phyloP scores from a whole-genome alignment of 2,888 invertebrate species.

The Eucera pruinosa region DNA sequence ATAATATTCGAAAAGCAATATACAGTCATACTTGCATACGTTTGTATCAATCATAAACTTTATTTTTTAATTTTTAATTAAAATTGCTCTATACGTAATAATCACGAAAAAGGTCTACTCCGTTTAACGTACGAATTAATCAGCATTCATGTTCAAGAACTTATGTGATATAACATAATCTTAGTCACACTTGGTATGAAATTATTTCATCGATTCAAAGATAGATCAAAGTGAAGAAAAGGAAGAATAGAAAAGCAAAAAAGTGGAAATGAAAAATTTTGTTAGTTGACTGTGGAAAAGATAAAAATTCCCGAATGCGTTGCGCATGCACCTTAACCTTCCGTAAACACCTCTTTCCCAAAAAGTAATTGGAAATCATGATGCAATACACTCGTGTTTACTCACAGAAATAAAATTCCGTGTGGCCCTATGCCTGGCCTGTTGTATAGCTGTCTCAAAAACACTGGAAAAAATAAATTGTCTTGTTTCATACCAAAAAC shows the following conservation, averaged over 20 bases:
- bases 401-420: slow-evolving; percentile 82
- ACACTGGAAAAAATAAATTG: slow-evolving; percentile 76
- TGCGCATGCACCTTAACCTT: slow-evolving; percentile 70
- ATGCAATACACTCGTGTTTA: slow-evolving; percentile 63
- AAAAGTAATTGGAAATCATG: slow-evolving; percentile 18
- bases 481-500: slow-evolving; percentile 39
- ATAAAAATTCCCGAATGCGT: slow-evolving; percentile 5
- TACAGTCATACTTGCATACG: not conserved
- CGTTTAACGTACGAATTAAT: not conserved
- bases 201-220: not conserved
- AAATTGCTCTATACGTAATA: not conserved
- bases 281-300: slow-evolving; percentile 40
- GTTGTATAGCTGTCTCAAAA: slow-evolving; percentile 76
- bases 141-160: not conserved
- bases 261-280: slow-evolving; percentile 17
- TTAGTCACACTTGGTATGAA: not conserved
- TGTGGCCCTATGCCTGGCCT: slow-evolving; percentile 70
- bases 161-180: not conserved
- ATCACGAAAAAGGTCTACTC: not conserved
- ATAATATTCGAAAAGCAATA: slow-evolving; percentile 1
- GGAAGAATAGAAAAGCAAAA: not conserved
- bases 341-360: slow-evolving; percentile 27
- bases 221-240: not conserved
- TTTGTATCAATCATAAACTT: not conserved
- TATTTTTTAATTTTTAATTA: not conserved